Conservation (phyloP, 2,797 vertebrate species). For the Lateolabrax maculatus region DNA sequence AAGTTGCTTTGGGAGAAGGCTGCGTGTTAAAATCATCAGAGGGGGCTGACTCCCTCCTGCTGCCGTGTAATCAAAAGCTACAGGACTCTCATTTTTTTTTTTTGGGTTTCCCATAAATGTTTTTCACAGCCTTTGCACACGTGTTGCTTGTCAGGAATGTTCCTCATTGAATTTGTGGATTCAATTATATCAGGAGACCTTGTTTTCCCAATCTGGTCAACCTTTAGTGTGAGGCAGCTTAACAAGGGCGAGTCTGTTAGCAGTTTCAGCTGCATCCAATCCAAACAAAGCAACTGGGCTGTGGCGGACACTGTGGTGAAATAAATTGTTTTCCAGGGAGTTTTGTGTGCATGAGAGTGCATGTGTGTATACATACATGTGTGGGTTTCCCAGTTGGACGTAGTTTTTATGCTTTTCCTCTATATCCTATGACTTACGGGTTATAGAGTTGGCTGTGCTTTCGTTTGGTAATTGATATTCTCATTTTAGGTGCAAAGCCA, state of each 20-base stretch:
- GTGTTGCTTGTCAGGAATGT: conserved; percentile 60
- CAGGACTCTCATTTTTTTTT: conserved; percentile 15
- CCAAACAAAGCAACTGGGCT: conserved; percentile 69
- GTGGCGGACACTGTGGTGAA: conserved; percentile 56
- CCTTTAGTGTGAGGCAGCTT: conserved; percentile 63
- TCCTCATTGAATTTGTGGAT: conserved; percentile 63
- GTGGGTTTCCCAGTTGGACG: conserved; percentile 21
- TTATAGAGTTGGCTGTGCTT: conserved; percentile 45
- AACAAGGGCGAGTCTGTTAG: conserved; percentile 70
- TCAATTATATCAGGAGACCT: conserved; percentile 64
- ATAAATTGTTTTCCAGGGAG: conserved; percentile 69
- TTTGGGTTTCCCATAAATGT: conserved; percentile 45
- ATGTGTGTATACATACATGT: conserved; percentile 25
- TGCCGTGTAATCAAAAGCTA: conserved; percentile 63
- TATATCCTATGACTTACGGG: conserved; percentile 27
- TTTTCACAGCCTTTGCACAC: conserved; percentile 37
- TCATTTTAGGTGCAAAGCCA: conserved; percentile 70
- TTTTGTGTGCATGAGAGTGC: conserved; percentile 21
- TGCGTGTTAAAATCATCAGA: conserved; percentile 67
- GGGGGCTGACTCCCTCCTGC: conserved; percentile 30
- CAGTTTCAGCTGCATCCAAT: conserved; percentile 72
- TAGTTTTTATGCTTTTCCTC: conserved; percentile 39
- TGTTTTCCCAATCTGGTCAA: conserved; percentile 60
- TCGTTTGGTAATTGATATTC: conserved; percentile 75
- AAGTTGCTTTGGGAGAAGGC: conserved; percentile 46